A percentile compares a stretch with the other conserved stretches of the same genome.
These are phyloP conservation scores for Pristis pectinata DNA, from an alignment of 2,797 vertebrate genomes.

Conservation along the genomic window DNA sequence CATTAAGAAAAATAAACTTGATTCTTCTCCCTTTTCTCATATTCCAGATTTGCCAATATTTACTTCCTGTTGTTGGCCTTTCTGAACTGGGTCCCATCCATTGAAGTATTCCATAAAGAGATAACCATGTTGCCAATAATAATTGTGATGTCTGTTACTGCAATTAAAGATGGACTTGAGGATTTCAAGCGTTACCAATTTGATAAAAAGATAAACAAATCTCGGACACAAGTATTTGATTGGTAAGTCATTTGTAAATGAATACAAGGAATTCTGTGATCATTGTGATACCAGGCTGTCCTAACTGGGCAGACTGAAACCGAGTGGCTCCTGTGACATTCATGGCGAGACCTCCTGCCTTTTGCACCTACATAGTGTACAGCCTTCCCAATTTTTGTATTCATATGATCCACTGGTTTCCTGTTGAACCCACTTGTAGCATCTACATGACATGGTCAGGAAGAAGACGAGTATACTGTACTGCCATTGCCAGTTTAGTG, in stretches of 20 bases:
- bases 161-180: slow-evolving; percentile 59
- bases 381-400: too few relatives aligned
- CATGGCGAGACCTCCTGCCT: too few relatives aligned
- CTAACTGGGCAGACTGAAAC: too few relatives aligned
- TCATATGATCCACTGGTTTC: too few relatives aligned
- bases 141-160: slow-evolving; percentile 53
- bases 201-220: slow-evolving; percentile 55
- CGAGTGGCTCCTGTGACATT: too few relatives aligned
- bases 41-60: slow-evolving; percentile 58
- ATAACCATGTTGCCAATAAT: slow-evolving; percentile 58
- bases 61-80: slow-evolving; percentile 60
- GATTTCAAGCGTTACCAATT: slow-evolving; percentile 56
- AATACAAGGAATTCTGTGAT: not conserved
- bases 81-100: slow-evolving; percentile 60
- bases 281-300: too few relatives aligned
- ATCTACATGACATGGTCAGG: too few relatives aligned
- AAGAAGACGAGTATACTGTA: too few relatives aligned
- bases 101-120: slow-evolving; percentile 60
- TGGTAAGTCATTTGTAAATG: slow-evolving; percentile 51
- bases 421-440: too few relatives aligned
- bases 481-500: too few relatives aligned
- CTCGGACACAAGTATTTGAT: slow-evolving; percentile 51
- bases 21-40: not conserved
- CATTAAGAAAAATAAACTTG: not conserved
- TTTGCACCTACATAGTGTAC: too few relatives aligned